A percentile compares a stretch with the other conserved stretches of the same genome.
Conservation (phyloP, 2,797 vertebrate species). For the Salmo trutta region DNA sequence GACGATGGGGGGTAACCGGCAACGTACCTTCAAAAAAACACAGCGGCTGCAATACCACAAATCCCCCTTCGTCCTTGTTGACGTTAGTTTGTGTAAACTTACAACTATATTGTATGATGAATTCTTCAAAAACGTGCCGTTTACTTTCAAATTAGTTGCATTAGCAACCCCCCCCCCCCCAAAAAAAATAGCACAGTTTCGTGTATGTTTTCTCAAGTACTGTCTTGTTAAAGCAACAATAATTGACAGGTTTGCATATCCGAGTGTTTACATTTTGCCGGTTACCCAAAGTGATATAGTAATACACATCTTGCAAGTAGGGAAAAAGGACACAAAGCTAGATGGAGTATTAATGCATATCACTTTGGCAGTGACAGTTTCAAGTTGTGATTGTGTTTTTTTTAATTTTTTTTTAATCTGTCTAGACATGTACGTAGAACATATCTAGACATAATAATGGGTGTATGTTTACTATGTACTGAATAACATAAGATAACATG, state of each 20-base stretch:
- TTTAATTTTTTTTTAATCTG: conserved; percentile 16
- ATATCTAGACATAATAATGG: conserved; percentile 71
- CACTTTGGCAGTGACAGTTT: conserved; percentile 87
- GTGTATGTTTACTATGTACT: conserved; percentile 60
- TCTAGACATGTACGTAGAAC: conserved; percentile 14
- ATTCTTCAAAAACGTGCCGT: neutral
- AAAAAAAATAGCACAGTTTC: neutral
- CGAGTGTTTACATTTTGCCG: conserved; percentile 87
- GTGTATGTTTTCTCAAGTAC: neutral
- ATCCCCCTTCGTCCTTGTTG: neutral
- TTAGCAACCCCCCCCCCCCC: neutral
- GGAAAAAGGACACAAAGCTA: conserved; percentile 84
- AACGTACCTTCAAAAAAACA: conserved; percentile 70
- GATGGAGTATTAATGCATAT: conserved; percentile 96
- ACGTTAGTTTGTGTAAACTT: neutral
- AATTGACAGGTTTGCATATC: conserved; percentile 26
- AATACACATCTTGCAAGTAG: conserved; percentile 96
- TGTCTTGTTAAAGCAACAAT: neutral
- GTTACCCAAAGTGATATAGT: conserved; percentile 99
- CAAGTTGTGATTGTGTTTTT: conserved; percentile 65
- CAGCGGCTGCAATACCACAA: conserved; percentile 32
- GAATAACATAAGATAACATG: conserved; percentile 99
- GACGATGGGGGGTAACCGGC: conserved; percentile 90
- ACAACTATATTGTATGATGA: neutral
- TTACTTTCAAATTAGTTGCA: neutral